Percentiles rank a stretch among this genome's conserved stretches.
Conservation (phyloP, 2,797 vertebrate genomes). For the Vireo griseus region DNA sequence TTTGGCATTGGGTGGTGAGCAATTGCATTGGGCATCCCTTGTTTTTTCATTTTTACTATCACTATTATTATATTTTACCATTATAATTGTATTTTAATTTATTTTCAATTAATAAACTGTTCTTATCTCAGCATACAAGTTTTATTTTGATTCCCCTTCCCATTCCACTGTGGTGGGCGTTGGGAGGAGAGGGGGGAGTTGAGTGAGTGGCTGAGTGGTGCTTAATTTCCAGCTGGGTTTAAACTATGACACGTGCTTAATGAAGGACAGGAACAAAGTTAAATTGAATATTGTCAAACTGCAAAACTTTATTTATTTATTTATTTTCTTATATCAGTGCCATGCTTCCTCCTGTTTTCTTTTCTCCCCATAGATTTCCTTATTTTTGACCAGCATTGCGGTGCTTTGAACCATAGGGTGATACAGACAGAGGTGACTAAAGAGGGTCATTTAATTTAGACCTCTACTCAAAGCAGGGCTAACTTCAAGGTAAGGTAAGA, state of each 20-base stretch:
- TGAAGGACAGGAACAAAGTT: background rate
- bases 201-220: accelerated
- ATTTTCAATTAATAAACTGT: background rate
- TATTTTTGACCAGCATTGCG: background rate
- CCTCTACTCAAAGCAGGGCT: background rate
- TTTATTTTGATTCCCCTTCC: background rate
- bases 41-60: background rate
- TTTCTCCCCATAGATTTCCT: background rate
- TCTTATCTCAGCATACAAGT: background rate
- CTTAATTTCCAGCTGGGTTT: background rate
- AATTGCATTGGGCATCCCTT: background rate
- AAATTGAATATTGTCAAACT: background rate
- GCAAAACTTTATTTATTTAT: background rate
- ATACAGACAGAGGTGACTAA: background rate
- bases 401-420: background rate
- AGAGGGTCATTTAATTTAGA: background rate
- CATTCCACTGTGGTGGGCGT: background rate
- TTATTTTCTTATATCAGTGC: background rate
- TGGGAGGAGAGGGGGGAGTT: background rate
- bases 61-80: background rate
- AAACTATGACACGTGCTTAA: background rate
- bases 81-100: background rate
- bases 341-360: background rate
- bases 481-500: background rate
- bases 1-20: background rate